Conservation (phyloP, 2,888 invertebrate species). For the Amphipoea oculea region DNA sequence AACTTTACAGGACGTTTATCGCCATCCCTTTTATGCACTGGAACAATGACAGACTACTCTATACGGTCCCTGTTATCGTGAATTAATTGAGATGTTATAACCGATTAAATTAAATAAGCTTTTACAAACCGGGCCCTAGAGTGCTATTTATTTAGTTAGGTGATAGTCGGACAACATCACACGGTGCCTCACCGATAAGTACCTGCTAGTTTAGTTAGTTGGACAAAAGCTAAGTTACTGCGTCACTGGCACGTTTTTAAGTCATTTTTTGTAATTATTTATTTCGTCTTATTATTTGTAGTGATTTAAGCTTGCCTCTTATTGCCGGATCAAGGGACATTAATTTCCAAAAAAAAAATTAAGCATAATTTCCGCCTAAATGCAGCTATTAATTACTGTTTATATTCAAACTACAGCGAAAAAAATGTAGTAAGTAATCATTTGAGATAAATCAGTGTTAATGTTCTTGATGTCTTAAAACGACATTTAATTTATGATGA, state of each 20-base stretch:
- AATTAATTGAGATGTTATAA: neutral
- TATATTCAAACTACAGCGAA: neutral
- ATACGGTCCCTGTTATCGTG: neutral
- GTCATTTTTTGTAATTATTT: constrained; percentile 57
- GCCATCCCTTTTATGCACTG: neutral
- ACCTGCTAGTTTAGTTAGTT: constrained; percentile 81
- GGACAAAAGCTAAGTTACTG: constrained; percentile 39
- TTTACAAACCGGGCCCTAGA: constrained; percentile 7
- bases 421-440: neutral
- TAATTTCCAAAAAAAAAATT: neutral
- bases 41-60: neutral
- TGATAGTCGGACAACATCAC: constrained; percentile 72
- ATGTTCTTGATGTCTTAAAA: constrained; percentile 4
- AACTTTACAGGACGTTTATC: neutral
- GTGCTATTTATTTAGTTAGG: constrained; percentile 68
- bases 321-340: constrained; percentile 27
- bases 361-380: constrained; percentile 23
- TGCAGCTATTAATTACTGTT: constrained; percentile 3
- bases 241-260: constrained; percentile 46
- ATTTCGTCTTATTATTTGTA: constrained; percentile 49
- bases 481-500: neutral
- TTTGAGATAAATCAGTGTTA: neutral
- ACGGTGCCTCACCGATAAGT: constrained; percentile 85
- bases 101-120: constrained; percentile 5
- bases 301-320: constrained; percentile 53